Conservation (phyloP, 2,113 vertebrate species). For the Sprattus sprattus region DNA sequence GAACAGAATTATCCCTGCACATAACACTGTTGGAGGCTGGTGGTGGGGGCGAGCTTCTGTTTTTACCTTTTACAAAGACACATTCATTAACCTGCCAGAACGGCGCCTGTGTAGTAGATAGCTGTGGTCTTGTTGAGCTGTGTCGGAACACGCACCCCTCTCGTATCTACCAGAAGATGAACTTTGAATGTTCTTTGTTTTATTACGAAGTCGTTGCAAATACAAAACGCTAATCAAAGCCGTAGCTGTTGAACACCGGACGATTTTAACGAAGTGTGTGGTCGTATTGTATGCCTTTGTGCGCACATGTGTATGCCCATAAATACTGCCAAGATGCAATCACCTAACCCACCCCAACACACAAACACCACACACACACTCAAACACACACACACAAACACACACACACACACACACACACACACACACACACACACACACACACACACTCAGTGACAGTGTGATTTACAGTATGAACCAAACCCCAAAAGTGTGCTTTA, state of each 20-base stretch:
- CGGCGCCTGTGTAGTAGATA: background rate
- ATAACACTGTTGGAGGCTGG: background rate
- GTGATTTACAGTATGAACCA: constrained; percentile 59
- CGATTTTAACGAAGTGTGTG: background rate
- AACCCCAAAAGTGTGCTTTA: constrained; percentile 61
- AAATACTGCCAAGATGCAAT: constrained; percentile 14
- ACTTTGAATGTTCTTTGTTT: background rate
- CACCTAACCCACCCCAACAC: background rate
- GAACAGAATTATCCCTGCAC: constrained; percentile 10
- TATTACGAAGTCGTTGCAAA: background rate
- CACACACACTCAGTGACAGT: constrained; percentile 39
- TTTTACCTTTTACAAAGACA: background rate
- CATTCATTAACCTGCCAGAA: constrained; percentile 3
- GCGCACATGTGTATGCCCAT: constrained; percentile 25
- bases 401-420: constrained; percentile 4
- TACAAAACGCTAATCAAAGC: background rate
- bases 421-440: background rate
- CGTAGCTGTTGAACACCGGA: background rate
- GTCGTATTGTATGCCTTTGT: background rate
- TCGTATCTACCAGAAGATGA: background rate
- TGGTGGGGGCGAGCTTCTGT: background rate
- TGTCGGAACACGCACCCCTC: background rate
- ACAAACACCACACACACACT: too few relatives aligned
- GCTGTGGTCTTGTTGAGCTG: background rate
- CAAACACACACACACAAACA: constrained; percentile 14